A percentile compares a stretch with the other conserved stretches of the same genome.
Conservation (phyloP, 2,113 vertebrate species). For the Microtus richardsoni region DNA sequence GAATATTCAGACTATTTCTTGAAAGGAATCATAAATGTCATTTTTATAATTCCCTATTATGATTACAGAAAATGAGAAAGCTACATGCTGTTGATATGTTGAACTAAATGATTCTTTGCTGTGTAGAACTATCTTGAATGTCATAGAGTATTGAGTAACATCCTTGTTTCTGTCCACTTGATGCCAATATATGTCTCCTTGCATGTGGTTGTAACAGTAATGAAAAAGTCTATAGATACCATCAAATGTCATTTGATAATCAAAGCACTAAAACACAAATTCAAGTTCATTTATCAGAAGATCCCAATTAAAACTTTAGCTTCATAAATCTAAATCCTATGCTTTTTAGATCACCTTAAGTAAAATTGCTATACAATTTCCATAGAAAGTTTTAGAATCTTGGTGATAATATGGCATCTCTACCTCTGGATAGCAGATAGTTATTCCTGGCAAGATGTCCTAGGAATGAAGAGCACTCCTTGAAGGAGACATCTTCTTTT, state of each 20-base stretch:
- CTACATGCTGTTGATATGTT: background rate
- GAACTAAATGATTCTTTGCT: background rate
- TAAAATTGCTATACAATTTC: background rate
- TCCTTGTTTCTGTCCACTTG: background rate
- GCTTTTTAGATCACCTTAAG: background rate
- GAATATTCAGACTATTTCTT: conserved; percentile 32
- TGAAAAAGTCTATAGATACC: background rate
- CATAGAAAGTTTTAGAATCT: background rate
- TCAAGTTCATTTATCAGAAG: background rate
- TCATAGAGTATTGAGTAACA: background rate
- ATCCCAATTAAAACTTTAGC: background rate
- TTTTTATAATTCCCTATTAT: background rate
- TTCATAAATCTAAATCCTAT: background rate
- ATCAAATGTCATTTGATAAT: background rate
- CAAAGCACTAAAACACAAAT: background rate
- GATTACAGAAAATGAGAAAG: background rate
- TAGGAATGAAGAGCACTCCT: background rate
- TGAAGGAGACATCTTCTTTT: background rate
- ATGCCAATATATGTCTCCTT: background rate
- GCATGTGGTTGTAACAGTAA: background rate
- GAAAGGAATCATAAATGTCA: background rate
- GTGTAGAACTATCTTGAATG: background rate
- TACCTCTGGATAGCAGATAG: background rate
- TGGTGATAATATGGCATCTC: background rate
- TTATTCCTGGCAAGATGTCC: background rate